Evolutionary conservation across 2,113 vertebrate genomes (phyloP), one percentile per base, ranked within the genome.

Genomic region (Lanius collurio): DNA sequence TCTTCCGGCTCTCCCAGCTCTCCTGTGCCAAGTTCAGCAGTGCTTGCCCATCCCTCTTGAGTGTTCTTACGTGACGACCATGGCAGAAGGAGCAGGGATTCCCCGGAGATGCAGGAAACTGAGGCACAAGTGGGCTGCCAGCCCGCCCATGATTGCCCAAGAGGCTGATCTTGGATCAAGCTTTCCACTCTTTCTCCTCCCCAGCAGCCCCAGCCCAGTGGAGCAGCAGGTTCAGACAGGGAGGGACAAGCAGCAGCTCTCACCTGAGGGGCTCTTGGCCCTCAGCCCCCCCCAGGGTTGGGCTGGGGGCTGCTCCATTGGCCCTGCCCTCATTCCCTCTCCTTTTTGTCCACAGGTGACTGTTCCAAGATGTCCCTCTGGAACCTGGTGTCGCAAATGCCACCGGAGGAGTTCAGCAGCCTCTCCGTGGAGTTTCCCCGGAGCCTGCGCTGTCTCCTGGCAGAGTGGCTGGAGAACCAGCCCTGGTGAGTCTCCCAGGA

Each of bases 401-500:
- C 97, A 6, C 92, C 95, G 0, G 98, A 98, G 89, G 96, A 97
- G 73, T 91, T 98, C 73, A 91, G 95, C 14, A 78, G 89, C 84
- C 74, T 98, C 55, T 97, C 97, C 6, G 2, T 90, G 0, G 98
- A 98, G 63, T 98, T 98, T 55, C 98, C 98, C 13, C 89, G 78
- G 47, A 97, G 94, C 59, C 96, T 98, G 64, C 96, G 98, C 69
- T 97, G 96, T 23, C 97, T 98, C 28, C 94, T 98, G 87, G 98
- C 95, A 0, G 98, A 98, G 30, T 98, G 98, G 98, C 92, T 98
- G 79, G 98, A 98, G 93, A 97, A 87, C 91, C 97, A 98, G 70
- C 98, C 98, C 75, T 98, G 98, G 98, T 98, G 97, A 98, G 98
- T 96, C 10, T 37, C 27, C 11, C 1, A 0, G 10, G 9, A 35